These are phyloP conservation scores for Aromia moschata DNA, from an alignment of 2,888 invertebrate species.

Conservation along the genomic window DNA sequence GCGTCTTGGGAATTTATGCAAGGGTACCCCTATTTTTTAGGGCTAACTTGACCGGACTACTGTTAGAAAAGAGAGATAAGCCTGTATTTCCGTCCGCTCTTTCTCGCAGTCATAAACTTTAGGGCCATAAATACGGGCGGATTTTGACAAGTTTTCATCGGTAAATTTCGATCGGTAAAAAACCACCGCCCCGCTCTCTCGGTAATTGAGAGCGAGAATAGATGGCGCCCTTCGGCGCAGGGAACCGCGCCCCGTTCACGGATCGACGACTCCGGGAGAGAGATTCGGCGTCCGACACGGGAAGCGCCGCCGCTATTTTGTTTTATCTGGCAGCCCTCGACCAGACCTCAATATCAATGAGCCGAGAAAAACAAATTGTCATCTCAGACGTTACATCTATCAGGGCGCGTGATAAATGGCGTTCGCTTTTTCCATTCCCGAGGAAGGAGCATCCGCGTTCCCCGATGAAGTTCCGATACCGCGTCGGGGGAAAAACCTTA, in stretches of 20 bases:
- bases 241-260: constrained; percentile 38
- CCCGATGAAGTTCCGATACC: constrained; percentile 33
- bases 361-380: constrained; percentile 57
- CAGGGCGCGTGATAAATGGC: constrained; percentile 52
- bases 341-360: constrained; percentile 54
- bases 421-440: constrained; percentile 33
- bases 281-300: constrained; percentile 23
- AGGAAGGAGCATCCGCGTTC: constrained; percentile 3
- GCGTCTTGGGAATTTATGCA: too few species aligned
- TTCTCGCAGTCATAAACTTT: too few species aligned
- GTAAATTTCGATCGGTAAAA: neutral
- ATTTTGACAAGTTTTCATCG: neutral
- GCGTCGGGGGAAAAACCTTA: constrained; percentile 30
- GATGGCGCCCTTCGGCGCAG: constrained; percentile 37
- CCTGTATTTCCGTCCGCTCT: too few species aligned
- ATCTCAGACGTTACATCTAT: constrained; percentile 52
- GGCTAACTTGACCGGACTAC: too few species aligned
- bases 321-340: constrained; percentile 14
- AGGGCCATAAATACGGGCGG: neutral
- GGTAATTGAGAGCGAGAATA: constrained; percentile 34
- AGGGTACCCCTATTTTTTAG: too few species aligned
- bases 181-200: constrained; percentile 23
- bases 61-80: too few species aligned
- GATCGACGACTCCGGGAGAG: constrained; percentile 38
- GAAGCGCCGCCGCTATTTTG: neutral